Percentiles rank a stretch among this genome's conserved stretches.
phyloP scores from a whole-genome alignment of 2,888 invertebrate genomes.

The Lumbricus terrestris region DNA sequence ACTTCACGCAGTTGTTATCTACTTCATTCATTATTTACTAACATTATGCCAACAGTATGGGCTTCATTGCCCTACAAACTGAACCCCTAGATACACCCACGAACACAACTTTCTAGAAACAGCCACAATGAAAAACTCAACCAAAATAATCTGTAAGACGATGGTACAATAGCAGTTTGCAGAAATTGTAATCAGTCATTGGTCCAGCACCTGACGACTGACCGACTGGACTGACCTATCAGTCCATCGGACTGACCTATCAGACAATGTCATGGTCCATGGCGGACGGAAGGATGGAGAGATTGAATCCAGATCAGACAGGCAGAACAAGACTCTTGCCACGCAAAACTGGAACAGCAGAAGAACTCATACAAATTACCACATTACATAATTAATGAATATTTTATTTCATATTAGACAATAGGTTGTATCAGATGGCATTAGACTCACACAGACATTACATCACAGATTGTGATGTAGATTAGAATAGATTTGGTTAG shows the following conservation, averaged over 20 bases:
- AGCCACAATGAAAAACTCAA: not conserved
- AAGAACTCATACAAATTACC: not conserved
- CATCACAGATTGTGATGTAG: too few relatives aligned
- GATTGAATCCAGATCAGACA: not conserved
- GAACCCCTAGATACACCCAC: not conserved
- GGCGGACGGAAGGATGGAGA: conserved; percentile 3
- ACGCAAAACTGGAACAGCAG: conserved; percentile 11
- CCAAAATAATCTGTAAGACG: not conserved
- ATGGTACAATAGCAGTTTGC: not conserved
- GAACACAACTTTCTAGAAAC: not conserved
- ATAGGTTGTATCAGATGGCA: not conserved
- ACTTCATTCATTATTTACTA: too few relatives aligned
- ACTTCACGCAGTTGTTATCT: too few relatives aligned
- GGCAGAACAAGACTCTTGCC: conserved; percentile 13
- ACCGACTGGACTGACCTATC: not conserved
- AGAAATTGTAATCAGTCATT: not conserved
- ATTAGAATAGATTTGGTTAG: not conserved
- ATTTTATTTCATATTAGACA: not conserved
- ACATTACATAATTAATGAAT: not conserved
- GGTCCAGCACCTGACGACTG: not conserved
- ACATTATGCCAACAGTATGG: not conserved
- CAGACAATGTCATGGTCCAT: not conserved
- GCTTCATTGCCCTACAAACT: not conserved
- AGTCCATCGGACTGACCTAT: not conserved
- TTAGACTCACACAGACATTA: not conserved